A percentile compares a stretch with the other conserved stretches of the same genome.
Evolutionary conservation across 2,113 vertebrate genomes (phyloP).

Genomic region (Emydura subglobosa): DNA sequence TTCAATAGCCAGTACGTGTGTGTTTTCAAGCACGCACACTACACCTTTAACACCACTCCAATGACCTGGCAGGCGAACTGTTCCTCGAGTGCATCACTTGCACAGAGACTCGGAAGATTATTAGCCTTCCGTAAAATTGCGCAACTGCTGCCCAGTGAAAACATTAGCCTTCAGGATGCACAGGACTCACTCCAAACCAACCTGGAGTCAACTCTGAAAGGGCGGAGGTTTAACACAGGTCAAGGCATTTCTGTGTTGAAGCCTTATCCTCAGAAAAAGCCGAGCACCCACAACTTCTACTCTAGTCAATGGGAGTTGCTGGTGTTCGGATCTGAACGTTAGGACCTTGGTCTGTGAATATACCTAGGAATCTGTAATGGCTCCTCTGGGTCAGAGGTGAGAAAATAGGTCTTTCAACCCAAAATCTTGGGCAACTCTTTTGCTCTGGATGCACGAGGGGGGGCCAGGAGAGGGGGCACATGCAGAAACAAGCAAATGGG

Average conservation of each 20-base stretch:
- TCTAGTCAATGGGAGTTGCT: neutral
- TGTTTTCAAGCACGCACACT: neutral
- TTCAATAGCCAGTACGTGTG: neutral
- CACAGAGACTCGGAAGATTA: neutral
- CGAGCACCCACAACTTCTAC: neutral
- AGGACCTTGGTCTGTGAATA: neutral
- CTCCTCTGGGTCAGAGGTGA: neutral
- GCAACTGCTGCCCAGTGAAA: neutral
- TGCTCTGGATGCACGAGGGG: slow-evolving; percentile 7
- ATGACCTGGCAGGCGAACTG: neutral
- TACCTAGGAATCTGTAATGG: neutral
- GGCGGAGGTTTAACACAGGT: neutral
- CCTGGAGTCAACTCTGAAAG: neutral
- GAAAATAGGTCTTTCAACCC: slow-evolving; percentile 5
- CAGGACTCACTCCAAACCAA: neutral
- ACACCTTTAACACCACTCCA: neutral
- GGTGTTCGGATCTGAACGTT: fast-evolving
- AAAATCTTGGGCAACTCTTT: slow-evolving; percentile 32
- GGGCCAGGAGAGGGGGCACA: neutral
- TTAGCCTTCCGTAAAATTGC: neutral
- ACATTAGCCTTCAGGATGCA: neutral
- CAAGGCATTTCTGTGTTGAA: neutral
- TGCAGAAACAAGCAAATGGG: slow-evolving; percentile 54
- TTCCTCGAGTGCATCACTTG: neutral
- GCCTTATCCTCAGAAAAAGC: neutral